Base-by-base conservation (phyloP, 2,113 vertebrate species). In the Protobothrops flavoviridis region DNA sequence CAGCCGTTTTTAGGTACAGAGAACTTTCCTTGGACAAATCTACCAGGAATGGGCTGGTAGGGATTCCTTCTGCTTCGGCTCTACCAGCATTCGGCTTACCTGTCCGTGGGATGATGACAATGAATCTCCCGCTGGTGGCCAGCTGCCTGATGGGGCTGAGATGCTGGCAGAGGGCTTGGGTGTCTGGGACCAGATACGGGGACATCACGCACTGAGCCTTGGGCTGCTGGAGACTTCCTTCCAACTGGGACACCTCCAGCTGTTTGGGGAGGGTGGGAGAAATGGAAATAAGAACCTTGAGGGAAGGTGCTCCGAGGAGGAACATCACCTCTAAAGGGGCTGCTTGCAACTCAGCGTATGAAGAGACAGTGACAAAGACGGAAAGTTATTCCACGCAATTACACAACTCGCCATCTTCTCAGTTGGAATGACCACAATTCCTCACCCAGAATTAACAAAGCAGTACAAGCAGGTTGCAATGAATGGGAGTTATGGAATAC, bases 181-280 rank as follows among this genome's bases (percentile, higher is more conserved):
- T 98, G 95, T 99, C 99, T 0, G 99, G 99, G 56, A 99, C 98
- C 24, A 99, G 98, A 96, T 99, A 99, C 0, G 99, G 99, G 53
- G 99, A 99, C 99, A 99, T 99, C 91, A 99, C 98, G 0, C 99
- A 99, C 98, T 99, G 99, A 0, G 99, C 98, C 93, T 99, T 99
- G 90, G 99, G 99, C 96, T 99, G 99, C 97, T 99, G 99, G 39
- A 99, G 98, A 95, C 99, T 99, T 69, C 99, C 99, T 96, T 99
- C 99, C 96, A 99, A 97, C 97, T 99, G 99, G 0, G 99, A 99
- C 26, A 99, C 99, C 96, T 99, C 99, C 91, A 99, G 97, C 99
- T 99, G 97, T 1, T 92, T 94, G 87, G 10, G 74, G 69, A 39
- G 33, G n/a, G n/a, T 5, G 33, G 69, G 52, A 8, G 2, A 15